phyloP scores from a whole-genome alignment of 1,140 invertebrate genomes.

The Magallana gigas region DNA sequence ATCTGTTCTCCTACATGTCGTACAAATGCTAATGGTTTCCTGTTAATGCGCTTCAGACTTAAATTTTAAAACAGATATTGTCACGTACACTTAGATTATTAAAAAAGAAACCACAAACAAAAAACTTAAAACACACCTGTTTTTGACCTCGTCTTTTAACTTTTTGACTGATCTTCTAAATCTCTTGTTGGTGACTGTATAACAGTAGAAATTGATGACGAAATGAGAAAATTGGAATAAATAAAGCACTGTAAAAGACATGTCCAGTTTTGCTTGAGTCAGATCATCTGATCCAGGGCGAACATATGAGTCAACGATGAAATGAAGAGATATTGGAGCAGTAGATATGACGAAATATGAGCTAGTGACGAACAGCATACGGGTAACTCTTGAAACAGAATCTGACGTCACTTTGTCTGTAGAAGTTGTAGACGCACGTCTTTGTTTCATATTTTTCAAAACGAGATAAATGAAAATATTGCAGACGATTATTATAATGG shows the following conservation, averaged over 20 bases:
- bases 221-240: conserved; percentile 56
- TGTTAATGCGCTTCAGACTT: no score
- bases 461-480: conserved; percentile 46
- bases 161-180: conserved; percentile 37
- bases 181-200: conserved; percentile 52
- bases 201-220: conserved; percentile 54
- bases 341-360: conserved; percentile 52
- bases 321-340: conserved; percentile 51
- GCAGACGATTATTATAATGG: conserved; percentile 46
- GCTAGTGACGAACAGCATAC: conserved; percentile 53
- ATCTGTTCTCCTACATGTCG: no score
- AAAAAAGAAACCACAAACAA: no score
- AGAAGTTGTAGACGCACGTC: conserved; percentile 4
- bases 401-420: conserved; percentile 9
- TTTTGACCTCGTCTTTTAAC: conserved; percentile 5
- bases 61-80: no score
- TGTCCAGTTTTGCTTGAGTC: conserved; percentile 22
- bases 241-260: conserved; percentile 47
- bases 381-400: conserved; percentile 43
- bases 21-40: no score
- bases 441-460: conserved; percentile 10
- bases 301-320: conserved; percentile 53
- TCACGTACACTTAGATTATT: no score
- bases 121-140: background rate
- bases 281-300: background rate